Evolutionary conservation across 1,140 invertebrate genomes (phyloP).

Genomic region (Drosophila seguyi): DNA sequence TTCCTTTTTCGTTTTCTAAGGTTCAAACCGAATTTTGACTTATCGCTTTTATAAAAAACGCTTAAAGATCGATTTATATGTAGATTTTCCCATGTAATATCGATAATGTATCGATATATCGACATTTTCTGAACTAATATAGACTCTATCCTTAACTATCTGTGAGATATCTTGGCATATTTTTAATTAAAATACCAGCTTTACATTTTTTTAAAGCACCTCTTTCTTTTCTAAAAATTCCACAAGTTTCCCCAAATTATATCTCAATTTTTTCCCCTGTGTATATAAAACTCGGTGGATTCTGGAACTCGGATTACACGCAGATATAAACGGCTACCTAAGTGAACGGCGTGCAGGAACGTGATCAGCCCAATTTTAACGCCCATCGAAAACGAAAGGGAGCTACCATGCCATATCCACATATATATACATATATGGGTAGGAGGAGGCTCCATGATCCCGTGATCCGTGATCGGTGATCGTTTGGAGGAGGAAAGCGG

Average conservation of each 20-base stretch:
- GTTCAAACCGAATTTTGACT: too few relatives aligned
- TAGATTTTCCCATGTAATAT: too few relatives aligned
- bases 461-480: constrained; percentile 1
- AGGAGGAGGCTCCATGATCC: constrained; percentile 14
- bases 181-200: too few relatives aligned
- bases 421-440: neutral
- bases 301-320: constrained; percentile 67
- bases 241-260: too few relatives aligned
- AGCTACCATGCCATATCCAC: constrained; percentile 38
- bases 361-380: constrained; percentile 85
- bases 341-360: constrained; percentile 80
- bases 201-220: too few relatives aligned
- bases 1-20: too few relatives aligned
- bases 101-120: too few relatives aligned
- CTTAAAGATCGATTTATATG: too few relatives aligned
- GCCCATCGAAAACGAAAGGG: constrained; percentile 73
- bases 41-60: too few relatives aligned
- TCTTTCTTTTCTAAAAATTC: neutral
- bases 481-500: neutral
- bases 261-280: neutral
- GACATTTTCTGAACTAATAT: too few relatives aligned
- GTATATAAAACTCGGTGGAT: constrained; percentile 18
- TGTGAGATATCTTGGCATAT: too few relatives aligned
- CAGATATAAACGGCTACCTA: constrained; percentile 81
- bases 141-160: too few relatives aligned